These are phyloP conservation scores for Pandemis corylana DNA, from an alignment of 2,888 invertebrate genomes.

Conservation along the genomic window DNA sequence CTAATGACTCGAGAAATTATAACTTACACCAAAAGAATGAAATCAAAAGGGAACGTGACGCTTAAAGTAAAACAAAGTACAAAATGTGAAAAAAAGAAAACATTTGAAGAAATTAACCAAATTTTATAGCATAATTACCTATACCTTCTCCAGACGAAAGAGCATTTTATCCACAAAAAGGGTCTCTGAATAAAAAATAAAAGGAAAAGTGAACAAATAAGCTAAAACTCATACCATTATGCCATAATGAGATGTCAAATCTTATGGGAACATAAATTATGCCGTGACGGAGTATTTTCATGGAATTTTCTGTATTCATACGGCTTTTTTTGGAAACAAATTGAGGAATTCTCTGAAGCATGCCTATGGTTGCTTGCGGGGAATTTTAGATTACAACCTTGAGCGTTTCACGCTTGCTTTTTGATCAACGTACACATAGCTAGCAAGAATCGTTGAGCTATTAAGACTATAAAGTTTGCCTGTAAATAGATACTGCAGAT, in stretches of 20 bases:
- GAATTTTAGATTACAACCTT: neutral
- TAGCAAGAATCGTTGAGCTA: neutral
- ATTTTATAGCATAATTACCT: conserved; percentile 16
- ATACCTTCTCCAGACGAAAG: conserved; percentile 5
- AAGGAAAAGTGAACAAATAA: conserved; percentile 42
- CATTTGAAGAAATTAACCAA: conserved; percentile 6
- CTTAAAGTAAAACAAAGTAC: conserved; percentile 1
- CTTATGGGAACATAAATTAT: conserved; percentile 46
- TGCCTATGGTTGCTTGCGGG: neutral
- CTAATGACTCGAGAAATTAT: no score
- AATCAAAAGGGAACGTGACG: neutral
- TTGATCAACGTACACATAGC: neutral
- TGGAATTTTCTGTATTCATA: neutral
- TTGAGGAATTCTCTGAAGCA: conserved; percentile 6
- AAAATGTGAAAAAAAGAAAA: conserved; percentile 1
- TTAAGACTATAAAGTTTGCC: no score
- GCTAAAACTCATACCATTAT: conserved; percentile 53
- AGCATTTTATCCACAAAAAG: conserved; percentile 10
- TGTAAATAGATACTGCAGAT: no score
- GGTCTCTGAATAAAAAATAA: conserved; percentile 20
- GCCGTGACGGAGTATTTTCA: conserved; percentile 7
- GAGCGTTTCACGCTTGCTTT: neutral
- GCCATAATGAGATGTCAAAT: conserved; percentile 62
- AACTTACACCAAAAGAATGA: no score
- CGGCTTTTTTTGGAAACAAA: conserved; percentile 9